These are phyloP conservation scores for Amphiprion clarkii DNA, from an alignment of 2,797 vertebrate species.

Conservation along the genomic window DNA sequence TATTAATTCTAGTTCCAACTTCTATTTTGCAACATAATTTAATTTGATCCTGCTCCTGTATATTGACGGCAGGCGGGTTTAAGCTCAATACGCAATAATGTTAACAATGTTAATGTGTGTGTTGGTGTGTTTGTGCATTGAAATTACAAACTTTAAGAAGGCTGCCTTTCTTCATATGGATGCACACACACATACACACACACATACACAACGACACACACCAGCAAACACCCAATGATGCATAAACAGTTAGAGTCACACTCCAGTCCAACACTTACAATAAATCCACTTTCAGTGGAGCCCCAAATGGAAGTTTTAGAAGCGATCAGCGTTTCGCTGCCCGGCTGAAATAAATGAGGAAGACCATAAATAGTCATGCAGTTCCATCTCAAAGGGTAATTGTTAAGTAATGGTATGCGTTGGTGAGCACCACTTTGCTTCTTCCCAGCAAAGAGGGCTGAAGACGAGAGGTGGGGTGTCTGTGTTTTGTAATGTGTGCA, in stretches of 20 bases:
- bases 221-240: constrained; percentile 9
- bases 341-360: constrained; percentile 70
- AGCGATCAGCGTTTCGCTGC: constrained; percentile 69
- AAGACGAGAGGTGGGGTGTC: neutral
- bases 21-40: neutral
- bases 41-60: neutral
- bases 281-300: constrained; percentile 59
- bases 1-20: neutral
- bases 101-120: neutral
- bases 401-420: constrained; percentile 76
- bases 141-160: neutral
- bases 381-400: constrained; percentile 77
- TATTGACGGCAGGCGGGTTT: neutral
- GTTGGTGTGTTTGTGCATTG: neutral
- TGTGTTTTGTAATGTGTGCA: constrained; percentile 15
- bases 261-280: constrained; percentile 47
- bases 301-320: constrained; percentile 67
- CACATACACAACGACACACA: constrained; percentile 23
- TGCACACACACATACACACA: constrained; percentile 8
- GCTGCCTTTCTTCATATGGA: neutral
- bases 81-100: neutral
- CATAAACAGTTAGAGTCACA: constrained; percentile 47
- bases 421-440: constrained; percentile 68
- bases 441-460: constrained; percentile 45
- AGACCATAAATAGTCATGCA: constrained; percentile 73